These are phyloP conservation scores for Vombatus ursinus DNA, from an alignment of 2,113 vertebrate species.

Conservation along the genomic window DNA sequence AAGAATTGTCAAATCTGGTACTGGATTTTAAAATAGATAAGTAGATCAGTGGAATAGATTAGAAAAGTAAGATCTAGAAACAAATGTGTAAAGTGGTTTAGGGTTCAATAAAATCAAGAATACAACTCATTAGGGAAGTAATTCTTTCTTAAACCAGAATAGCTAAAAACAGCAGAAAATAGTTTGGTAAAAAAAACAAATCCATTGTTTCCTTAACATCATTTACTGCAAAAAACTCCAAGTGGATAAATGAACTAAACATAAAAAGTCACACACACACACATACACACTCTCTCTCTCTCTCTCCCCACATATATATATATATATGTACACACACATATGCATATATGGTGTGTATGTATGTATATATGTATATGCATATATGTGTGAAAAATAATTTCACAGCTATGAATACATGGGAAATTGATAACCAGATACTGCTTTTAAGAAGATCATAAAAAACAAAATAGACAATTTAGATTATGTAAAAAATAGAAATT, in stretches of 20 bases:
- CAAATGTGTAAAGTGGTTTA: neutral
- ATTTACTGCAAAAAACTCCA: neutral
- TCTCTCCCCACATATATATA: too few species aligned
- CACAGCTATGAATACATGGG: neutral
- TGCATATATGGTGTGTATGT: too few species aligned
- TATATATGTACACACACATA: too few species aligned
- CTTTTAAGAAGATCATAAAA: neutral
- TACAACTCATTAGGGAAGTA: neutral
- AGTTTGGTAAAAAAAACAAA: neutral
- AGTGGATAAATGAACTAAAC: neutral
- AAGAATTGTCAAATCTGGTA: neutral
- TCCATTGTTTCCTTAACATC: neutral
- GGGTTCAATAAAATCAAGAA: neutral
- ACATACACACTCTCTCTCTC: too few species aligned
- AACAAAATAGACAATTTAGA: neutral
- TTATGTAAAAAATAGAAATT: neutral
- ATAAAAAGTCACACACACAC: neutral
- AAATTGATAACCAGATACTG: neutral
- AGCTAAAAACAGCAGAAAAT: neutral
- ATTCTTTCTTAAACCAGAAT: neutral
- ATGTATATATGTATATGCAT: too few species aligned
- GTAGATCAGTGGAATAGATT: neutral
- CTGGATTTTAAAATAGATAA: neutral
- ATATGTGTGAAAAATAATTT: too few species aligned
- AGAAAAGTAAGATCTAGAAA: neutral